phyloP scores from a whole-genome alignment of 2,113 vertebrate species.

The Syrmaticus mikado region DNA sequence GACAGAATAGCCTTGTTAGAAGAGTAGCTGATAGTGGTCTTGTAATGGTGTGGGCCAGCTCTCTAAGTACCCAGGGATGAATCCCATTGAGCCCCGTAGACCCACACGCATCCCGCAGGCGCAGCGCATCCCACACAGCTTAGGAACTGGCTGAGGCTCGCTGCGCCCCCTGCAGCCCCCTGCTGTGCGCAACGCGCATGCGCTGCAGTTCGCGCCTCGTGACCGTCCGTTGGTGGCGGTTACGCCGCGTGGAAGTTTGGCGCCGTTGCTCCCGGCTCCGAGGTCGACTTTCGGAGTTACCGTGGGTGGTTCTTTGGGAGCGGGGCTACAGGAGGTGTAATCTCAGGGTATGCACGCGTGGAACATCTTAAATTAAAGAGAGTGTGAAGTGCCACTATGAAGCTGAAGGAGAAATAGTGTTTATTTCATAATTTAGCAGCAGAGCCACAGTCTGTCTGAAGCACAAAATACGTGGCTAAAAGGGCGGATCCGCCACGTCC shows the following conservation, averaged over 20 bases:
- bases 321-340: neutral
- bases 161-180: too few species aligned
- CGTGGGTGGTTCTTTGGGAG: neutral
- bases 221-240: neutral
- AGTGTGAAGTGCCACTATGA: neutral
- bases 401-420: neutral
- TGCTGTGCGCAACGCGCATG: too few species aligned
- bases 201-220: too few species aligned
- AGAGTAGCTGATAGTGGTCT: too few species aligned
- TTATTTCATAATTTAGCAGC: neutral
- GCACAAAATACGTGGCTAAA: neutral
- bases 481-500: neutral
- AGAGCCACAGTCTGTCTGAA: neutral
- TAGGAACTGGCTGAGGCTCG: too few species aligned
- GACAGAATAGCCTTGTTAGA: neutral
- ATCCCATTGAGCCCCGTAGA: too few species aligned
- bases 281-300: neutral
- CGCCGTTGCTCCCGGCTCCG: neutral
- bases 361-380: neutral
- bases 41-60: too few species aligned
- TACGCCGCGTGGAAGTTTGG: neutral
- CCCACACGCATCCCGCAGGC: too few species aligned
- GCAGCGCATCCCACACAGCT: too few species aligned
- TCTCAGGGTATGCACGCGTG: rapidly evolving
- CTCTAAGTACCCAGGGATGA: too few species aligned